Conservation (phyloP, 37 sponge, comb jelly and placozoan genomes). For the Chondrosia reniformis region DNA sequence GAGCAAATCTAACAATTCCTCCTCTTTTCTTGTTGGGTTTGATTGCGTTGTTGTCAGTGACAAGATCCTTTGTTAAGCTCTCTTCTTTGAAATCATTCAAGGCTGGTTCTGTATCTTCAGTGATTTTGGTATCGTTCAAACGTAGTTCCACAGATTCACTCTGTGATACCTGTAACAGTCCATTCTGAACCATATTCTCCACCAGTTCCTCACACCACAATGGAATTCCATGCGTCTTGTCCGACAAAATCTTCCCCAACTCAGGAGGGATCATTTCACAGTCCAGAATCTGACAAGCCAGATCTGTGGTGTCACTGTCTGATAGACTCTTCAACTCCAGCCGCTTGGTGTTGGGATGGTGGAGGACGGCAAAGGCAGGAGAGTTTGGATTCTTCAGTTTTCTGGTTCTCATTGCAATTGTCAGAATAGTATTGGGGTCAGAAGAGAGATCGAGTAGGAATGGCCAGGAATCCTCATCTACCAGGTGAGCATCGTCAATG, state of each 20-base stretch:
- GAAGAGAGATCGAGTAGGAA: conserved; percentile 77
- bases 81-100: not conserved
- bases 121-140: conserved; percentile 9
- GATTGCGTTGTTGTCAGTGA: not conserved
- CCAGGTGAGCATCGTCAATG: conserved; percentile 89
- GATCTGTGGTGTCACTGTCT: conserved; percentile 51
- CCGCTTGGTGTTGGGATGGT: conserved; percentile 38
- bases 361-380: conserved; percentile 19
- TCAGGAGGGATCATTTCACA: conserved; percentile 54
- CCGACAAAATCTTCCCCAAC: conserved; percentile 56
- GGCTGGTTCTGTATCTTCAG: no score
- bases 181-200: conserved; percentile 68
- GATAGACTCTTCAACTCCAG: conserved; percentile 48
- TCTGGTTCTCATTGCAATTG: conserved; percentile 42
- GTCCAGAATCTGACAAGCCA: conserved; percentile 69
- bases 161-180: conserved; percentile 44
- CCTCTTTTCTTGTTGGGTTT: not conserved
- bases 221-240: conserved; percentile 79
- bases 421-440: conserved; percentile 62
- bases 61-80: no score
- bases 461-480: conserved; percentile 87
- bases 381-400: not conserved
- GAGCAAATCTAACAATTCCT: not conserved
- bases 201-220: conserved; percentile 85
- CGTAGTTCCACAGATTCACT: conserved; percentile 1